A percentile compares a stretch with the other conserved stretches of the same genome.
Conservation (phyloP, 2,888 invertebrate species). For the Ypsolopha scabrella region DNA sequence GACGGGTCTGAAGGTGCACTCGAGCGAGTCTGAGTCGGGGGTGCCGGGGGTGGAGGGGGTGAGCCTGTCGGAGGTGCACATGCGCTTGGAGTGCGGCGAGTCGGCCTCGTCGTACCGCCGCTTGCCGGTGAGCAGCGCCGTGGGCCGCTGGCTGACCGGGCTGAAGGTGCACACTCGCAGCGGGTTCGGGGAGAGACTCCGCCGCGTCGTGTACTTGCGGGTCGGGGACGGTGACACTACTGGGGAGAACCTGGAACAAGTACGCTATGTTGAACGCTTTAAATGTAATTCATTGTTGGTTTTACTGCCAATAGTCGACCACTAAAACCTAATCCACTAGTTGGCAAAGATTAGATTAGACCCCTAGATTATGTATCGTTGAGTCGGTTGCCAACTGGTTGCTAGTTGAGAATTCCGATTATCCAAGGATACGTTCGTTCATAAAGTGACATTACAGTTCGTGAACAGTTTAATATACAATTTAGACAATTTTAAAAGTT, state of each 20-base stretch:
- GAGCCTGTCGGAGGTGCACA: constrained; percentile 42
- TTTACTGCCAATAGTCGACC: too few species aligned
- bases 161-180: constrained; percentile 82
- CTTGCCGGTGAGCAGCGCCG: constrained; percentile 64
- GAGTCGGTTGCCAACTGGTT: too few species aligned
- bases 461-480: too few species aligned
- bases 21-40: constrained; percentile 56
- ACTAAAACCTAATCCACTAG: too few species aligned
- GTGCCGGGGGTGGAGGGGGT: constrained; percentile 56
- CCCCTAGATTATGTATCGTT: too few species aligned
- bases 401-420: too few species aligned
- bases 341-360: too few species aligned
- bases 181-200: constrained; percentile 91
- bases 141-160: constrained; percentile 68
- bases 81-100: constrained; percentile 48
- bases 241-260: constrained; percentile 56
- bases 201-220: constrained; percentile 83
- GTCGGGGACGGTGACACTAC: constrained; percentile 87
- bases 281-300: too few species aligned
- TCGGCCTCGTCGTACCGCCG: constrained; percentile 75
- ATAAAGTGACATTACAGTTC: too few species aligned
- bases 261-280: constrained; percentile 8
- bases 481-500: too few species aligned
- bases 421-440: too few species aligned
- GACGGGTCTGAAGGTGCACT: constrained; percentile 63